phyloP scores from a whole-genome alignment of 2,113 vertebrate species.

The Trematocara macrostoma region DNA sequence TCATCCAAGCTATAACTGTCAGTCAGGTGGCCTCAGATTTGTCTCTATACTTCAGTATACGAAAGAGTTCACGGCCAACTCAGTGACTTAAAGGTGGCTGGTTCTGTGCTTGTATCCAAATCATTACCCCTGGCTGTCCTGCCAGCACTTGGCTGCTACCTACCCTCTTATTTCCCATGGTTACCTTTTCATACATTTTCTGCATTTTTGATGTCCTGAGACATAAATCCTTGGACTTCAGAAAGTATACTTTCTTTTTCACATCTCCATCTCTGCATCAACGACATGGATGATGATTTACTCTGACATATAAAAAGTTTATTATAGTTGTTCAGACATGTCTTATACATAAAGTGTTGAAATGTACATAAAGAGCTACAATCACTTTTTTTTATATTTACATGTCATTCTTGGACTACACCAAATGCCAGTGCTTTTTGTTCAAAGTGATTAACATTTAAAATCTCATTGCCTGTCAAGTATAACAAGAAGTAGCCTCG shows the following conservation, averaged over 20 bases:
- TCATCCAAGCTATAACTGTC: background rate
- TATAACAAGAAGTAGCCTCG: slow-evolving; percentile 23
- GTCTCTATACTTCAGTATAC: background rate
- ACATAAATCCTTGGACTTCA: background rate
- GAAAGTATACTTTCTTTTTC: background rate
- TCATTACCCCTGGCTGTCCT: background rate
- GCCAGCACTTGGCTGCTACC: background rate
- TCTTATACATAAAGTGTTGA: slow-evolving; percentile 50
- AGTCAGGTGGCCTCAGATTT: background rate
- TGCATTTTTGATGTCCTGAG: background rate
- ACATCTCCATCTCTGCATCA: background rate
- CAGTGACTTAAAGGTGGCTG: background rate
- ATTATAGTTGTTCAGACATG: slow-evolving; percentile 54
- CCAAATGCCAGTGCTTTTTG: slow-evolving; percentile 58
- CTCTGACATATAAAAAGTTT: slow-evolving; percentile 60
- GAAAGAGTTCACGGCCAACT: background rate
- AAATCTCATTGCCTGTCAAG: slow-evolving; percentile 24
- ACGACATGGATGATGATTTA: background rate
- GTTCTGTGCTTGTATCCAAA: background rate
- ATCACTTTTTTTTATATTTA: slow-evolving; percentile 51
- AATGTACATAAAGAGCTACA: slow-evolving; percentile 55
- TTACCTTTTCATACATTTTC: background rate
- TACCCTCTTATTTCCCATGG: background rate
- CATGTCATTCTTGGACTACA: slow-evolving; percentile 37
- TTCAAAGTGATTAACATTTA: slow-evolving; percentile 34